Evolutionary conservation across 2,797 vertebrate species (phyloP), one percentile per base, ranked within the genome.

Genomic region (Mormyrus hasselquistii): DNA sequence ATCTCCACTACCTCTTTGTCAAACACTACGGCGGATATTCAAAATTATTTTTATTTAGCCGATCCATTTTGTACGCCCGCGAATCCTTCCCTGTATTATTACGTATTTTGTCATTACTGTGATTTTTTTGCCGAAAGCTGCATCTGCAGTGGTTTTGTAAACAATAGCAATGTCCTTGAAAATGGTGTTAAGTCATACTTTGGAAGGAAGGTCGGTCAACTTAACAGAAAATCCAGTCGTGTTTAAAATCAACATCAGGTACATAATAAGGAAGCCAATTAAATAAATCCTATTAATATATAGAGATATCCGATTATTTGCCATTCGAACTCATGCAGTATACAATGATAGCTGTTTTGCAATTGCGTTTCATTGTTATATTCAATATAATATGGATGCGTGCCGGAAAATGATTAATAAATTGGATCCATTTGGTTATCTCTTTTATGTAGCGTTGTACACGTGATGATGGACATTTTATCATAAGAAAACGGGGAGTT

Each of bases 131-230:
- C n/a, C 55, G 29, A 85, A 52, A 14, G 16, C 76, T 5, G 16
- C 52, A 22, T 59, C 3, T 84, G 55, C 41, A 69, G 38, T 69
- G 57, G 19, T 69, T 88, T 84, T 59, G 53, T 84, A 84, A 88
- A 88, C 73, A 88, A 34, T 59, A 62, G 55, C 55, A 4, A 41
- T 84, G 88, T 47, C 88, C 88, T 89, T 85, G 69, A 84, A 89
- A 84, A 62, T 65, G 53, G 8, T 76, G 38, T 38, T 12, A 82
- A 53, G 12, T 55, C 79, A 44, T 83, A 49, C 79, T 83, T 83
- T 49, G 38, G 7, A 8, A 83, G 41, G 44, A 83, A 83, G 79
- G 79, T 83, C 38, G 16, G 44, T 49, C 38, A 44, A 22, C 79
- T 44, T 41, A 44, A 44, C 41, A 83, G 79, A 83, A 83, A 49